These are phyloP conservation scores for Columbina picui DNA, from an alignment of 2,113 vertebrate genomes.

Conservation along the genomic window DNA sequence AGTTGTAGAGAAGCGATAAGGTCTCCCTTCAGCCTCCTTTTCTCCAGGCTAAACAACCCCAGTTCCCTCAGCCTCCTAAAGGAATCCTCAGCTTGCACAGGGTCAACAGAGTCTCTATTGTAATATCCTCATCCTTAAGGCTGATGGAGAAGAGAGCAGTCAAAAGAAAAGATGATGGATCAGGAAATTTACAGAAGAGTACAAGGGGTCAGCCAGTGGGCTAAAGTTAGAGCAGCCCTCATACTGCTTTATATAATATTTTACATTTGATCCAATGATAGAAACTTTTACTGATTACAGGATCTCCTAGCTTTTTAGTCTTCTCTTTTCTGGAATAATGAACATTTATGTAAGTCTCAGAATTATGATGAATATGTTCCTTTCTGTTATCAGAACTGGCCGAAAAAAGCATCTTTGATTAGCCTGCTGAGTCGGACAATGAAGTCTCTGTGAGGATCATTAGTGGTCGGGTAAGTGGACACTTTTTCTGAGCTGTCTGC, in stretches of 20 bases:
- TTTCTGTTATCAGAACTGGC: neutral
- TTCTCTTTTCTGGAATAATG: neutral
- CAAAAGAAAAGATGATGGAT: neutral
- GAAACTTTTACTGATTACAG: neutral
- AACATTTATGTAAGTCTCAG: neutral
- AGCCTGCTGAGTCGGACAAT: neutral
- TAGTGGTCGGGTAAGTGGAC: neutral
- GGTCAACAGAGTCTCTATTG: neutral
- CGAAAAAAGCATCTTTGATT: slow-evolving; percentile 21
- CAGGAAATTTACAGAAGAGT: neutral
- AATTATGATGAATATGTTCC: neutral
- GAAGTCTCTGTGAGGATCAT: neutral
- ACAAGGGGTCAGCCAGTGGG: neutral
- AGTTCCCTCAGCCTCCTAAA: neutral
- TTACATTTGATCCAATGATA: neutral
- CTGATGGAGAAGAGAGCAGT: neutral
- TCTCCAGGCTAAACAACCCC: no score
- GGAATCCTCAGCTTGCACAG: neutral
- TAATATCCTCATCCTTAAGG: neutral
- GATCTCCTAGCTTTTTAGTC: neutral
- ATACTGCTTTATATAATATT: neutral
- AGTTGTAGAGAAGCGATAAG: no score
- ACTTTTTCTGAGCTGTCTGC: neutral
- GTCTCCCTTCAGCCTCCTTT: no score
- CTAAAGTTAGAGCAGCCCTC: neutral